Evolutionary conservation across 1,140 invertebrate species (phyloP), one percentile per base, ranked within the genome.

Genomic region (Bombus confusus): DNA sequence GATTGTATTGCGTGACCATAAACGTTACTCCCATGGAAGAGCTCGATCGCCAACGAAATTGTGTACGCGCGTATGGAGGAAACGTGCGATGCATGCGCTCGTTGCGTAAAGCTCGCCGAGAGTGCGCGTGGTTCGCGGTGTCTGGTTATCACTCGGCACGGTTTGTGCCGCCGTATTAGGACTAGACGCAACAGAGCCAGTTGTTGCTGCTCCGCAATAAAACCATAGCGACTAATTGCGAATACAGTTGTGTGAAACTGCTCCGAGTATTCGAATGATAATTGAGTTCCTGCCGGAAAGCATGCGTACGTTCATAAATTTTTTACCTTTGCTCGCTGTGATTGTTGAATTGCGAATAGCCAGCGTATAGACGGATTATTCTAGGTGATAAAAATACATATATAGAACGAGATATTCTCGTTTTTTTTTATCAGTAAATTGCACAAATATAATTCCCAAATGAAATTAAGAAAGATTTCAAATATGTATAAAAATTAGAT

Each of bases 11-110:
- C 66, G 31, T 13, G 57, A 28, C 57, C 43, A 73, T 85, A 73
- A 80, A 85, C 68, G 68, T 85, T 80, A 73, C 68, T 64, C n/a
- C 34, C 25, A 4, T 52, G 77, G 69, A 80, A 52, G 69, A 64
- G 83, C 77, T 57, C 77, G 57, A 80, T 80, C 77, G 83, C 41
- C 52, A 31, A 52, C 69, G 68, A 85, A 85, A 85, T 73, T 85
- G 52, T 59, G 59, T 57, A 69, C 81, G 22, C 64, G 74, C 22
- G 64, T 69, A 43, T 71, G 47, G 74, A 83, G 74, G 28, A 71
- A 78, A 78, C 82, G 82, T 39, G 82, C 75, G 22, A 68, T 59
- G 47, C 75, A 41, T 31, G 43, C 22, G 82, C 66, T 62, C 22
- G 43, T 80, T 73, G 83, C 77, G 77, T 39, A 80, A 72, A 85